phyloP scores from a whole-genome alignment of 2,888 invertebrate species.

The Acanthosepion esculentum region DNA sequence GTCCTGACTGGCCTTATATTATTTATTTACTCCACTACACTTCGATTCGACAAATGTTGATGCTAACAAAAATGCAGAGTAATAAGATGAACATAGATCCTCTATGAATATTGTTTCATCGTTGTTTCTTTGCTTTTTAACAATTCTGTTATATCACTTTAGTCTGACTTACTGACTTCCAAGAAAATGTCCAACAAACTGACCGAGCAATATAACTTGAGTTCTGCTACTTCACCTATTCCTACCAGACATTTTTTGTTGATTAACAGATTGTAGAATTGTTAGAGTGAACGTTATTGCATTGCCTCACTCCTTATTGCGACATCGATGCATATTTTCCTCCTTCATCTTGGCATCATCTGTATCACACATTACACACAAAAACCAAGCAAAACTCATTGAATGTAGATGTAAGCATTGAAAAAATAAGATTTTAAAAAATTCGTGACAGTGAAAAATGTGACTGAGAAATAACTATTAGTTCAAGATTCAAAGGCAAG shows the following conservation, averaged over 20 bases:
- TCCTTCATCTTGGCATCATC: background rate
- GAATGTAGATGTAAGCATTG: too few relatives aligned
- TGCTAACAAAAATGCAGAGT: background rate
- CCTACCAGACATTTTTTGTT: background rate
- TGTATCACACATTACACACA: background rate
- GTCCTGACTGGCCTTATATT: too few relatives aligned
- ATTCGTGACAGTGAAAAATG: background rate
- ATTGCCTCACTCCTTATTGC: background rate
- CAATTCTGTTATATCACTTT: background rate
- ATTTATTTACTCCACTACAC: too few relatives aligned
- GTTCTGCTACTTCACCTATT: background rate
- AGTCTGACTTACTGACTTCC: background rate
- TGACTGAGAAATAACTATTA: background rate
- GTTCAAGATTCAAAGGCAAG: background rate
- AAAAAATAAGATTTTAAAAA: too few relatives aligned
- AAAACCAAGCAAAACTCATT: background rate
- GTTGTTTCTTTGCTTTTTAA: background rate
- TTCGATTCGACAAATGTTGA: background rate
- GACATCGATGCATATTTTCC: background rate
- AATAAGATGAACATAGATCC: background rate
- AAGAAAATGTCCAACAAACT: background rate
- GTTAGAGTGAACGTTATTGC: background rate
- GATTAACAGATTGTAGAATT: background rate
- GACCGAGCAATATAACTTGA: background rate
- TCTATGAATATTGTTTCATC: background rate